Conservation (phyloP, 2,888 invertebrate species). For the Drosophila cyrtoloma region DNA sequence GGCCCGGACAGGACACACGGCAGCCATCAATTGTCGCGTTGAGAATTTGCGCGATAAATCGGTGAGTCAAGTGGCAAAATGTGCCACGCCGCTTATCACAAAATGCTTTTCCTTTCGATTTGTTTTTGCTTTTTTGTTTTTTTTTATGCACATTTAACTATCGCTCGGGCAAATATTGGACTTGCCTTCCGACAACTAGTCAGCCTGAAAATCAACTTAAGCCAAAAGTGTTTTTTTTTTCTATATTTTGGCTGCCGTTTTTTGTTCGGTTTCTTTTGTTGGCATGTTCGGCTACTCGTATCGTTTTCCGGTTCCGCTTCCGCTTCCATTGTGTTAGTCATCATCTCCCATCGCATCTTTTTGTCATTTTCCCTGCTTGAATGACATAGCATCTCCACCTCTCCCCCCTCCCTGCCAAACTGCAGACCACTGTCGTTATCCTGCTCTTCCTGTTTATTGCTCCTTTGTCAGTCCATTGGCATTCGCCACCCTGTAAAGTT, state of each 20-base stretch:
- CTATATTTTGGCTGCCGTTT: conserved; percentile 6
- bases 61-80: conserved; percentile 86
- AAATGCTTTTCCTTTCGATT: conserved; percentile 28
- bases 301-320: conserved; percentile 56
- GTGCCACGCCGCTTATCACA: conserved; percentile 26
- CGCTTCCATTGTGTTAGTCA: conserved; percentile 43
- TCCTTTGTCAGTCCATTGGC: conserved; percentile 48
- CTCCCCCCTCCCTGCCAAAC: background rate
- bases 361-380: conserved; percentile 62
- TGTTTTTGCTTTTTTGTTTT: conserved; percentile 3
- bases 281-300: conserved; percentile 52
- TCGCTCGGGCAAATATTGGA: conserved; percentile 63
- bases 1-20: conserved; percentile 94
- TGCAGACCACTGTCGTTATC: conserved; percentile 6
- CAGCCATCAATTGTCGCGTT: conserved; percentile 94
- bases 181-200: conserved; percentile 49
- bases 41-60: conserved; percentile 95
- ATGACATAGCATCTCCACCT: conserved; percentile 47
- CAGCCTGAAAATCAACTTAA: conserved; percentile 77
- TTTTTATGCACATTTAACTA: conserved; percentile 61
- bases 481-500: conserved; percentile 47
- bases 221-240: conserved; percentile 39
- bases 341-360: conserved; percentile 53
- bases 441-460: conserved; percentile 32
- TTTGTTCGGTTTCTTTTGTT: conserved; percentile 26